Evolutionary conservation across 2,888 invertebrate genomes (phyloP).

Genomic region (Scaptomyza caliginosa): DNA sequence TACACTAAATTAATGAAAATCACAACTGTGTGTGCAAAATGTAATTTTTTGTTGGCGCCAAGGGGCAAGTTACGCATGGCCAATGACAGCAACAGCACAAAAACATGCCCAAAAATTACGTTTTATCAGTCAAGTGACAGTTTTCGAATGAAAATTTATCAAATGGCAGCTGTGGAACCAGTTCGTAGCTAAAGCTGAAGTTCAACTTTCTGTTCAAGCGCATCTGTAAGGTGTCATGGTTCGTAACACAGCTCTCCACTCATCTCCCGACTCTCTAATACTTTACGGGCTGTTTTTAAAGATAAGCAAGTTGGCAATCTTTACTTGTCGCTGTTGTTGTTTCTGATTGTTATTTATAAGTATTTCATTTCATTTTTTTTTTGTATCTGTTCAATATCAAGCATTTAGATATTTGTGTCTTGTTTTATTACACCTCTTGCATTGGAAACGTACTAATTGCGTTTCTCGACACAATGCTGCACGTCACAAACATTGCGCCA

Average conservation of each 20-base stretch:
- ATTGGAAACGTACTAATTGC: conserved; percentile 43
- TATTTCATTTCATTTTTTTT: conserved; percentile 12
- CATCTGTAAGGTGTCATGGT: conserved; percentile 42
- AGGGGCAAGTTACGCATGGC: conserved; percentile 52
- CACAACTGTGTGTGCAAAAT: conserved; percentile 74
- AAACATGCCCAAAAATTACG: conserved; percentile 18
- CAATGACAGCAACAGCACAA: conserved; percentile 27
- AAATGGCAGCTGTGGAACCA: conserved; percentile 49
- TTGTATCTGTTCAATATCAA: conserved; percentile 27
- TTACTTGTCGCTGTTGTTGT: conserved; percentile 36
- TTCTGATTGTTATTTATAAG: conserved; percentile 52
- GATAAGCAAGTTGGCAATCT: conserved; percentile 53
- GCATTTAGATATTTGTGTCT: conserved; percentile 10
- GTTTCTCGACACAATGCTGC: conserved; percentile 17
- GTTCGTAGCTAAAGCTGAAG: conserved; percentile 9
- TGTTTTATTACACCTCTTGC: conserved; percentile 39
- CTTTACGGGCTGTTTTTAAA: conserved; percentile 13
- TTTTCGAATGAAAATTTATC: conserved; percentile 65
- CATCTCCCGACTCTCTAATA: neutral
- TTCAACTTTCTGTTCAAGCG: neutral
- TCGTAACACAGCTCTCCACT: conserved; percentile 1
- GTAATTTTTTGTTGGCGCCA: conserved; percentile 67
- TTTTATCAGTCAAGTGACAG: conserved; percentile 71
- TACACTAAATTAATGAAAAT: conserved; percentile 76
- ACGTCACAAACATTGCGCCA: conserved; percentile 37